phyloP scores from a whole-genome alignment of 2,113 vertebrate genomes.

The Calypte anna region DNA sequence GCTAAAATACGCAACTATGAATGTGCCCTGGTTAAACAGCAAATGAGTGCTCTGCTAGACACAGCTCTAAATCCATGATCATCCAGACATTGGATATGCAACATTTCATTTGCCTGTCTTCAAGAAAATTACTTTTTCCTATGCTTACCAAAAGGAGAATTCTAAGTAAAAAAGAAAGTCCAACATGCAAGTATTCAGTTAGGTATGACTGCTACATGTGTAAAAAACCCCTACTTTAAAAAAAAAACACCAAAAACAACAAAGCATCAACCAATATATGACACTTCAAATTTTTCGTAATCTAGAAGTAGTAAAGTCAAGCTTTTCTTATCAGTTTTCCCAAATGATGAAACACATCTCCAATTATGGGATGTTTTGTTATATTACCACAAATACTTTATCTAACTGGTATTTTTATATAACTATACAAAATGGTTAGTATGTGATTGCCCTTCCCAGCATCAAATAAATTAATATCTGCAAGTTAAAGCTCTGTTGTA shows the following conservation, averaged over 20 bases:
- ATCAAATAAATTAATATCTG: background rate
- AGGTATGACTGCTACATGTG: background rate
- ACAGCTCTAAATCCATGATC: background rate
- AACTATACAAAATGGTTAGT: background rate
- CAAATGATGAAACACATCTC: background rate
- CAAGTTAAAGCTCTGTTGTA: no score
- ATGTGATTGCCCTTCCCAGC: constrained; percentile 2
- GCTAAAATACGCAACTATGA: background rate
- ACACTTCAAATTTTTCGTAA: background rate
- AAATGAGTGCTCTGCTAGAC: background rate
- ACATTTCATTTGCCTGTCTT: background rate
- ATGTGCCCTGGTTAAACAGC: background rate
- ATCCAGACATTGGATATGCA: background rate
- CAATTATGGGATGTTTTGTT: background rate
- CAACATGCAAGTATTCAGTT: background rate
- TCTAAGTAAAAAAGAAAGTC: background rate
- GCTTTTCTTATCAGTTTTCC: background rate
- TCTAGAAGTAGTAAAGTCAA: background rate
- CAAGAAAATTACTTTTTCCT: background rate
- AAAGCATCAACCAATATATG: background rate
- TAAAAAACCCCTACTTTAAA: background rate
- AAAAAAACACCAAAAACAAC: background rate
- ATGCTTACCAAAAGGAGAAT: background rate
- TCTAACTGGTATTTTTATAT: background rate
- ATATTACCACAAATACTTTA: background rate